Base-by-base conservation (phyloP, 2,113 vertebrate genomes). In the Osmerus eperlanus region DNA sequence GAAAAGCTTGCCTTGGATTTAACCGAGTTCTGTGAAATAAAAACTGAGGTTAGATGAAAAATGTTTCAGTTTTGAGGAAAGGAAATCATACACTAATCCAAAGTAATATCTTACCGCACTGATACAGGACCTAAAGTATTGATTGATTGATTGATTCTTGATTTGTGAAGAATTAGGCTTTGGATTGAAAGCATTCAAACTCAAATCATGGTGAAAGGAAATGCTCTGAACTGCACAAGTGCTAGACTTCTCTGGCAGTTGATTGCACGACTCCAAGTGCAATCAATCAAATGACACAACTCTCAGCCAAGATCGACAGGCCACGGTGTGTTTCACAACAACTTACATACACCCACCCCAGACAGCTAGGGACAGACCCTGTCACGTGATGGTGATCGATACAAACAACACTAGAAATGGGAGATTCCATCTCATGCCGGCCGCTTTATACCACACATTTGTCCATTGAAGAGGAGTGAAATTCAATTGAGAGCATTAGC, bases 401-500 rank as follows among this genome's bases (percentile, higher is more conserved):
- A 72, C 36, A 69, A 60, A 70, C 14, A 70, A 65, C 28, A 32
- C n/a, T 68, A 11, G 41, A 21, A 70, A 61, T 28, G 65, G 6
- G 72, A 59, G 70, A 71, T 6, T 65, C 64, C 21, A 62, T 82
- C 74, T 73, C 19, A 72, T 68, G 53, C n/a, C 55, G 56, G 15
- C 51, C 65, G 74, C 74, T n/a, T 67, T 77, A 68, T n/a, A 21
- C 56, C 2, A 4, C 16, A 52, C 23, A 41, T 76, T 74, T 71
- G 53, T 69, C 8, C 41, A 62, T 51, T 59, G 41, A 56, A 68
- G 47, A 70, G 18, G 79, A 73, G 54, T 25, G 68, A 78, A 70
- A 82, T 81, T 73, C 67, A 78, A 47, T 74, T 74, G 19, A 3
- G 25, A 64, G 74, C 71, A 73, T 72, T 65, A 70, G 53, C 13